A percentile compares a stretch with the other conserved stretches of the same genome.
These are phyloP conservation scores for Cryptomyrus ogoouensis DNA, from an alignment of 2,113 vertebrate genomes.

Conservation along the genomic window DNA sequence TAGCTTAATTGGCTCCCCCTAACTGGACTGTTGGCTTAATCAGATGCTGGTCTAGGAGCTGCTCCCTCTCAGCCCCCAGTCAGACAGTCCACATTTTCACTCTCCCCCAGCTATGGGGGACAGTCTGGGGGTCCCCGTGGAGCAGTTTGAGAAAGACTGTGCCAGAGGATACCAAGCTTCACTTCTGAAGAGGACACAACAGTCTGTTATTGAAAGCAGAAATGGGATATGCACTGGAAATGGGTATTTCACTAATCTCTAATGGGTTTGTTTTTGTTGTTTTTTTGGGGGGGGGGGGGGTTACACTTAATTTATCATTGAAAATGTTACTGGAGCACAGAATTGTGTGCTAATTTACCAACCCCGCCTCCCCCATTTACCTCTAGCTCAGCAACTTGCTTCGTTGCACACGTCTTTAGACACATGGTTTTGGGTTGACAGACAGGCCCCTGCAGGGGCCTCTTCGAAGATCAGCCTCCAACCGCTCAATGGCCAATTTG, in stretches of 20 bases:
- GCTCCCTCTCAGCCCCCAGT: neutral
- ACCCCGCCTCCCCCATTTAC: neutral
- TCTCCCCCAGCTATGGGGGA: neutral
- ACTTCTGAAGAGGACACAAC: neutral
- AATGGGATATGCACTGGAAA: neutral
- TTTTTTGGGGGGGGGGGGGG: neutral
- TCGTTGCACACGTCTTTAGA: neutral
- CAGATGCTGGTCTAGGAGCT: neutral
- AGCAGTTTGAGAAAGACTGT: neutral
- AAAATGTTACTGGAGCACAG: neutral
- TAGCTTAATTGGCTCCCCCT: neutral
- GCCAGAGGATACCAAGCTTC: neutral
- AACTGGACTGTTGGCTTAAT: neutral
- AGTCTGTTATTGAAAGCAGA: neutral
- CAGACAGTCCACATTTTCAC: neutral
- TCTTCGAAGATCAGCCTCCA: neutral
- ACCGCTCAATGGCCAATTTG: neutral
- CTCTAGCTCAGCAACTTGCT: neutral
- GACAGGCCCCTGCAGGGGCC: neutral
- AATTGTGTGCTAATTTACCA: neutral
- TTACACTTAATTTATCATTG: neutral
- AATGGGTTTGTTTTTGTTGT: neutral
- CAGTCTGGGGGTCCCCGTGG: neutral
- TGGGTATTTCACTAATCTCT: neutral
- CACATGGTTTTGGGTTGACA: neutral